Evolutionary conservation across 2,888 invertebrate species (phyloP).

Genomic region (Harmothoe impar): DNA sequence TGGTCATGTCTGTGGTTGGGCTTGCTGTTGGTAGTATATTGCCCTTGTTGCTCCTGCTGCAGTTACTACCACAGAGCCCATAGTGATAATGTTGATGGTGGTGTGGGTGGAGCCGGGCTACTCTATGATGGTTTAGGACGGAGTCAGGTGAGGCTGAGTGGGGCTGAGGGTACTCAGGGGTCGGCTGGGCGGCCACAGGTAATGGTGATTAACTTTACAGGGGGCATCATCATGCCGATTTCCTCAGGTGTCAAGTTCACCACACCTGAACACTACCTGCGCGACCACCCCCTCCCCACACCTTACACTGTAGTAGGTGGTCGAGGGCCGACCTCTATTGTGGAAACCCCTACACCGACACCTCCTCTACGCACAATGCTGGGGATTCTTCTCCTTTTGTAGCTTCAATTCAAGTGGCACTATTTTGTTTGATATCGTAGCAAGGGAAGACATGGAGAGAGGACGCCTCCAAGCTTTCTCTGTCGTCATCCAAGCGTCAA

Average conservation of each 20-base stretch:
- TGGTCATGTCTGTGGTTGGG: too few species aligned
- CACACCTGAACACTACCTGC: background rate
- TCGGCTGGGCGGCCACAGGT: background rate
- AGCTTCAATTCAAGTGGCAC: slow-evolving; percentile 38
- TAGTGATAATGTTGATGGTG: too few species aligned
- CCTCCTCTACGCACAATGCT: slow-evolving; percentile 26
- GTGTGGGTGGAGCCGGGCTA: too few species aligned
- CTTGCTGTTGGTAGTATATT: too few species aligned
- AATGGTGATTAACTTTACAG: slow-evolving; percentile 58
- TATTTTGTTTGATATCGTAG: slow-evolving; percentile 53
- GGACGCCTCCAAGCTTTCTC: slow-evolving; percentile 40
- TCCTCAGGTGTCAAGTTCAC: slow-evolving; percentile 61
- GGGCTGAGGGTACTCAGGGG: slow-evolving; percentile 25
- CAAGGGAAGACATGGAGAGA: slow-evolving; percentile 6
- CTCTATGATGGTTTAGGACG: background rate
- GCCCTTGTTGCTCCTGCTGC: too few species aligned
- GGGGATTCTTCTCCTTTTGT: slow-evolving; percentile 25
- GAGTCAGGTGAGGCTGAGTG: slow-evolving; percentile 48
- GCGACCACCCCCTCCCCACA: background rate
- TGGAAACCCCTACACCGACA: background rate
- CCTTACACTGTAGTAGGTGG: slow-evolving; percentile 12
- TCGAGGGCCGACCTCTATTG: slow-evolving; percentile 42
- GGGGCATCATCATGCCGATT: slow-evolving; percentile 55
- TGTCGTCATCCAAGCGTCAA: background rate
- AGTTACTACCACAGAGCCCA: too few species aligned